Conservation (phyloP, 2,888 invertebrate species). For the Lochmaea capreae region DNA sequence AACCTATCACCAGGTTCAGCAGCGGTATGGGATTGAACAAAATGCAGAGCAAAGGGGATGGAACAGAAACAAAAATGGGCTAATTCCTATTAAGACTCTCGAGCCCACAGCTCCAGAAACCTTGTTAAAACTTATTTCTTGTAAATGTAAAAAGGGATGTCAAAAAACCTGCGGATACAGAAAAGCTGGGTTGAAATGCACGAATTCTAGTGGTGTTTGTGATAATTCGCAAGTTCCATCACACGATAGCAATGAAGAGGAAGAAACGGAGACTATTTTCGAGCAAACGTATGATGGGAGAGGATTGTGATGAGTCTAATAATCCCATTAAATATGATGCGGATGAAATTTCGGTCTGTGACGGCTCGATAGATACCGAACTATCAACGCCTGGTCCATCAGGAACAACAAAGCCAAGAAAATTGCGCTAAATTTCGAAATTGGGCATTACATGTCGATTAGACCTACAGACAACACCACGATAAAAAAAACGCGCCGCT, state of each 20-base stretch:
- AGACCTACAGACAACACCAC: too few species aligned
- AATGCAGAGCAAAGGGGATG: constrained; percentile 43
- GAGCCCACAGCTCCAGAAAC: too few species aligned
- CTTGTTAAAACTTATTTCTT: constrained; percentile 42
- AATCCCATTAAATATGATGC: neutral
- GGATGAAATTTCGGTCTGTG: neutral
- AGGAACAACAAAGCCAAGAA: too few species aligned
- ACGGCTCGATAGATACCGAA: too few species aligned
- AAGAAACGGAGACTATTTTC: constrained; percentile 50
- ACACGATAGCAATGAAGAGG: constrained; percentile 50
- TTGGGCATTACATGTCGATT: too few species aligned
- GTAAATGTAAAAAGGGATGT: constrained; percentile 18
- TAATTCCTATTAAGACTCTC: too few species aligned
- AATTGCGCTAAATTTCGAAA: too few species aligned
- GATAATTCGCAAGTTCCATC: constrained; percentile 44
- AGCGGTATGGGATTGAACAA: constrained; percentile 36
- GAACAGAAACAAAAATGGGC: too few species aligned
- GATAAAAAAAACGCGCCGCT: too few species aligned
- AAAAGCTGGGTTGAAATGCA: constrained; percentile 21
- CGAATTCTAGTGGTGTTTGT: constrained; percentile 45
- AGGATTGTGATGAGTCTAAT: constrained; percentile 26
- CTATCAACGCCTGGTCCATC: too few species aligned
- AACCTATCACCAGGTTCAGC: constrained; percentile 46
- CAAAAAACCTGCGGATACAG: too few species aligned
- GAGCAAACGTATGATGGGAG: constrained; percentile 41